A percentile compares a stretch with the other conserved stretches of the same genome.
These are phyloP conservation scores for Dichetophora obliterata DNA, from an alignment of 2,888 invertebrate species.

Conservation along the genomic window DNA sequence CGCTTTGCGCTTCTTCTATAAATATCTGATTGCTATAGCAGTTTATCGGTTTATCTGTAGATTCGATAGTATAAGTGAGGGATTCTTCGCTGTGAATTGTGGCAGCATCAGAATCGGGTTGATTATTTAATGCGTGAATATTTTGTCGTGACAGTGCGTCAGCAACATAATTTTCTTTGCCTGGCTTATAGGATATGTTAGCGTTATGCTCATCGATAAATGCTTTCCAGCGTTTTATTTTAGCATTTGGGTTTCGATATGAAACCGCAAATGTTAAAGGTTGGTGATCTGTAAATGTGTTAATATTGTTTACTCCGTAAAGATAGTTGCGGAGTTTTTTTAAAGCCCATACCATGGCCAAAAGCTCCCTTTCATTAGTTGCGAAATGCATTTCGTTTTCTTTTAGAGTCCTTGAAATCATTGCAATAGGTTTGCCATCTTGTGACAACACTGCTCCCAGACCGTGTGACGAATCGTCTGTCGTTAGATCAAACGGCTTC, in stretches of 20 bases:
- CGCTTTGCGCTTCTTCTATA: no score
- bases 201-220: slow-evolving; percentile 25
- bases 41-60: no score
- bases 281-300: no score
- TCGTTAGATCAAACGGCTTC: background rate
- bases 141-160: slow-evolving; percentile 21
- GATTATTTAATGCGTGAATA: background rate
- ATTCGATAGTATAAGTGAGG: no score
- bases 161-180: no score
- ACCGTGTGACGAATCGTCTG: background rate
- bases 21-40: no score
- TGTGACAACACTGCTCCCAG: slow-evolving; percentile 22
- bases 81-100: no score
- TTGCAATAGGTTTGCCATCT: background rate
- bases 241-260: slow-evolving; percentile 17
- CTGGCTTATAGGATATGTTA: slow-evolving; percentile 24
- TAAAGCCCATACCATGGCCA: background rate
- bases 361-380: background rate
- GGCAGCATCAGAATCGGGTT: no score
- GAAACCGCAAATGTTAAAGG: slow-evolving; percentile 27
- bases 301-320: slow-evolving; percentile 25
- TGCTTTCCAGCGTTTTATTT: slow-evolving; percentile 15
- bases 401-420: slow-evolving; percentile 33
- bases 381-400: background rate
- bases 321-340: slow-evolving; percentile 26